Evolutionary conservation across 2,888 invertebrate species (phyloP), one percentile per base, ranked within the genome.

Genomic region (Synanthedon myopaeformis): DNA sequence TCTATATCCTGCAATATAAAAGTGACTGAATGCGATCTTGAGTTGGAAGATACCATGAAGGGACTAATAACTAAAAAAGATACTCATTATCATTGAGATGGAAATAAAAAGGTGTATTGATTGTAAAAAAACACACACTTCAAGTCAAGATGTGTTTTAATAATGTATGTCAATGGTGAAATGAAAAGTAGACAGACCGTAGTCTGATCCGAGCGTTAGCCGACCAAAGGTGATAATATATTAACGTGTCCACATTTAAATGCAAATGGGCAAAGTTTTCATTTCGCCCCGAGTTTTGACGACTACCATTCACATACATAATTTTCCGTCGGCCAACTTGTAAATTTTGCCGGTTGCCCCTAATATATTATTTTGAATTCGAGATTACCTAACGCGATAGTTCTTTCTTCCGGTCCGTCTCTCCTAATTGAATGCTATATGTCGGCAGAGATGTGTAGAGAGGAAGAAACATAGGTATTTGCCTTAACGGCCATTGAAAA

Each of bases 401-500:
- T 35, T 35, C 35, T 35, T 35, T 35, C 23, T 23, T 23, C 23
- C 6, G 10, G 35, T 35, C 35, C 35, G 8, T 35, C 10, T 35
- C 10, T 35, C 35, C 35, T 35, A 35, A 35, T 35, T 10, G 8
- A 35, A 35, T 10, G 35, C 35, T 35, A 35, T 35, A 35, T 10
- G 35, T 35, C 28, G 5, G 6, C 28, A 28, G 28, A 28, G 28
- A 35, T 35, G 8, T 10, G 23, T 23, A 10, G 45, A 45, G 14
- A 66, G 64, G 70, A 64, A 67, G 68, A 65, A 66, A 63, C 67
- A 64, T 70, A 82, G 82, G 82, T 80, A 78, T 82, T 80, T 77
- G 35, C 35, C 79, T 74, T 83, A 82, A 83, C 79, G 72, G 79
- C 82, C 76, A 79, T 82, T 74, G 82, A 78, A 79, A 82, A 70